A percentile compares a stretch with the other conserved stretches of the same genome.
phyloP scores from a whole-genome alignment of 2,797 vertebrate genomes.

The Halcyon chelicuti region DNA sequence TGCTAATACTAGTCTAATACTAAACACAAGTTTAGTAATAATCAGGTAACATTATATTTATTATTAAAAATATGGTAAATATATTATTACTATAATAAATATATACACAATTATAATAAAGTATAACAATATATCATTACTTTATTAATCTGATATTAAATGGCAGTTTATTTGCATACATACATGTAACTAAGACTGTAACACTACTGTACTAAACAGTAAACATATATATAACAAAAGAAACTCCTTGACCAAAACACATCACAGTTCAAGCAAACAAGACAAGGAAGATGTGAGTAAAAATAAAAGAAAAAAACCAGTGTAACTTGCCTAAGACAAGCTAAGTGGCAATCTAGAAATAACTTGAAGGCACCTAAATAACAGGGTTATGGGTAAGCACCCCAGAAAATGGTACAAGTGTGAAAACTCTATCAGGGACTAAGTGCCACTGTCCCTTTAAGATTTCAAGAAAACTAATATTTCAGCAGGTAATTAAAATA shows the following conservation, averaged over 20 bases:
- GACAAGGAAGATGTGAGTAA: not conserved
- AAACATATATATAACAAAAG: not conserved
- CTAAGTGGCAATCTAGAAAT: not conserved
- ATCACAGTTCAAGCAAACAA: not conserved
- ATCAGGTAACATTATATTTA: no score
- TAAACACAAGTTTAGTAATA: not conserved
- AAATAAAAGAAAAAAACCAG: not conserved
- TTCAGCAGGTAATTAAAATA: not conserved
- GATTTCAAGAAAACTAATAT: not conserved
- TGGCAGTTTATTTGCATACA: not conserved
- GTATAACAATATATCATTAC: no score
- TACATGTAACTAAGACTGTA: not conserved
- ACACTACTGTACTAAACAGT: not conserved
- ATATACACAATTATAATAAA: no score
- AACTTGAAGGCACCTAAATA: not conserved
- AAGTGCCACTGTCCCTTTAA: not conserved
- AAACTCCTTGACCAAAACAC: not conserved
- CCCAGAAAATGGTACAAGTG: rapidly evolving
- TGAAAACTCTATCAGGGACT: not conserved
- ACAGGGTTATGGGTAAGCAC: not conserved
- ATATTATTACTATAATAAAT: no score
- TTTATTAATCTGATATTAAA: not conserved
- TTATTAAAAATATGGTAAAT: no score
- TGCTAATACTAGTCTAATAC: not conserved
- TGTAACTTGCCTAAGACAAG: rapidly evolving